Base-by-base conservation (phyloP, 2,888 invertebrate genomes). In the Caenorhabditis virilis region DNA sequence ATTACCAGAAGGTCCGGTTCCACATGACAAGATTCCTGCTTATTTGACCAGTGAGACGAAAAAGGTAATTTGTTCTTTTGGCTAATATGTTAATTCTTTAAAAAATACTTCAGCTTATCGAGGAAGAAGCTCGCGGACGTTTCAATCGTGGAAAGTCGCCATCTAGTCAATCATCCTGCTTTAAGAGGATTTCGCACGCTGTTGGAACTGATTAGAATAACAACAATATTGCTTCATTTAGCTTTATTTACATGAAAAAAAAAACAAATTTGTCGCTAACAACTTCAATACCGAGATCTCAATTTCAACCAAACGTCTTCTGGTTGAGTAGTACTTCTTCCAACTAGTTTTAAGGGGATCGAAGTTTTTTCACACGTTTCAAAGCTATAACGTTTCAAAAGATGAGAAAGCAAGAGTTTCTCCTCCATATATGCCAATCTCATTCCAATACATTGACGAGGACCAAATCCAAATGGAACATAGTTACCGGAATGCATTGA, bases 401-500 rank as follows among this genome's bases (percentile, higher is more conserved):
- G 55, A 36, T 68, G 66, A 7, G 70, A 43, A 3, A 80, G 54
- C 7, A 75, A 56, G 56, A 79, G 26, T 54, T 80, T 80, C 47
- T 76, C 71, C 50, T 81, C 80, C 61, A 81, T 54, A 30, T 72
- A 69, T 1, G 78, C 79, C 46, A 79, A 47, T 15, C 78, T 59
- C 70, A 76, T 71, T 61, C 79, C 79, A 39, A 79, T 71, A 43
- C 80, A 80, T 4, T 56, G 59, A 13, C 74, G 57, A 0, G 74
- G 74, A n/a, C 74, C 74, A 5, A 62, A 56, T 15, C 74, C 74
- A 39, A 74, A 74, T 9, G 74, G 58, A 22, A 72, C 33, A 57
- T 60, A 70, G 2, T 59, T 61, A 22, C 11, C 13, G 22, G 18
- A n/a, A 15, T 20, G 23, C 3, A 23, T 22, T 7, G 42, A 23